A percentile compares a stretch with the other conserved stretches of the same genome.
These are phyloP conservation scores for Acanthis flammea DNA, from an alignment of 2,797 vertebrate genomes.

Conservation along the genomic window DNA sequence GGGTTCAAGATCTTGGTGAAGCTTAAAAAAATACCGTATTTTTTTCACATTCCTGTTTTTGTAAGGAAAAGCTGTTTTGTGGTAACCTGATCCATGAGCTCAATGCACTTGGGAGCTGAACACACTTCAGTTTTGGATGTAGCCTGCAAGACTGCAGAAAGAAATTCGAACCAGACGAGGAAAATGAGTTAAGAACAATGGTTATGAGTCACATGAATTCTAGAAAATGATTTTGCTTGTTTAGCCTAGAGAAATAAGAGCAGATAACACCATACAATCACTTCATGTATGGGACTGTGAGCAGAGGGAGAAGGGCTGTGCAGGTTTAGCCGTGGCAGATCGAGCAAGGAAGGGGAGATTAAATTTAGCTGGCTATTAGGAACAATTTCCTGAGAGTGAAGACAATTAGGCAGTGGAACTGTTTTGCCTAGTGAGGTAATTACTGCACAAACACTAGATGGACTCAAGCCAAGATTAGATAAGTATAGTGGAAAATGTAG, in stretches of 20 bases:
- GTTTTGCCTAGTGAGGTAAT: constrained; percentile 67
- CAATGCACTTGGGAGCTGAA: background rate
- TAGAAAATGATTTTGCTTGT: background rate
- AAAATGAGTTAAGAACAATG: background rate
- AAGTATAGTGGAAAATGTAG: constrained; percentile 64
- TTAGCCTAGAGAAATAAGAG: background rate
- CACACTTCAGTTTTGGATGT: background rate
- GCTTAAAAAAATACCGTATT: background rate
- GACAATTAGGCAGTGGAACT: constrained; percentile 63
- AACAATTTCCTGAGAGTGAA: constrained; percentile 61
- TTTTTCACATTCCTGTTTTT: background rate
- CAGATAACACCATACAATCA: background rate
- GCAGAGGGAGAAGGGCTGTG: background rate
- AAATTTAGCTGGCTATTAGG: constrained; percentile 60
- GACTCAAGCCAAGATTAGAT: constrained; percentile 55
- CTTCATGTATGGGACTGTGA: fast-evolving
- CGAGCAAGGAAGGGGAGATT: constrained; percentile 10
- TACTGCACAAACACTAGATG: constrained; percentile 59
- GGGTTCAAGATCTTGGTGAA: background rate
- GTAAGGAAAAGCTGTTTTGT: background rate
- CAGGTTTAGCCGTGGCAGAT: background rate
- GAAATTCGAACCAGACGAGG: background rate
- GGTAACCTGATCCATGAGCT: background rate
- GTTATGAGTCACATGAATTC: background rate
- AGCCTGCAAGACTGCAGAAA: background rate